A percentile compares a stretch with the other conserved stretches of the same genome.
These are phyloP conservation scores for Triplophysa dalaica DNA, from an alignment of 2,113 vertebrate genomes.

Conservation along the genomic window DNA sequence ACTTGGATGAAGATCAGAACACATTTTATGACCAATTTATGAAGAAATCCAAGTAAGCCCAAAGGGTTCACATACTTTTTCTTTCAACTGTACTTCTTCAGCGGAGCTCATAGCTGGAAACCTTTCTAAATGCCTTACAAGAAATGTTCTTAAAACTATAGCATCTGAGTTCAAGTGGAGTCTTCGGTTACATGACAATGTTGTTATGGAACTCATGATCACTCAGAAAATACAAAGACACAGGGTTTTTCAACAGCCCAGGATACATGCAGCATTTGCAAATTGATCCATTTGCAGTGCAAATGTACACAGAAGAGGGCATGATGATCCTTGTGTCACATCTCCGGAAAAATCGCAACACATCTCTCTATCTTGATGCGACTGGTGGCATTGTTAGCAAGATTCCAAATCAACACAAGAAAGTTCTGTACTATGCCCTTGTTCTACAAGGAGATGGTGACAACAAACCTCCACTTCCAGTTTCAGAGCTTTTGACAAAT, in stretches of 20 bases:
- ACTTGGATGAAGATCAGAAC: no score
- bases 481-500: slow-evolving; percentile 7
- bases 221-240: slow-evolving; percentile 8
- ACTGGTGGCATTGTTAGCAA: slow-evolving; percentile 10
- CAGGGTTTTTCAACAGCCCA: not conserved
- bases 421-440: not conserved
- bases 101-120: slow-evolving; percentile 7
- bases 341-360: not conserved
- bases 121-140: slow-evolving; percentile 1
- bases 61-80: no score
- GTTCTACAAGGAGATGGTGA: not conserved
- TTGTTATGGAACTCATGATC: not conserved
- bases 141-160: no score
- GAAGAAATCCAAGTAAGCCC: no score
- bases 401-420: slow-evolving; percentile 3
- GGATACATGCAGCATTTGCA: slow-evolving; percentile 27
- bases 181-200: slow-evolving; percentile 3
- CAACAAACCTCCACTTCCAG: not conserved
- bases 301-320: slow-evolving; percentile 5
- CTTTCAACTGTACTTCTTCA: no score
- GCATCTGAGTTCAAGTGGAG: not conserved
- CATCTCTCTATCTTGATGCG: not conserved
- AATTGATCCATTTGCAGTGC: slow-evolving; percentile 12
- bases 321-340: slow-evolving; percentile 1
- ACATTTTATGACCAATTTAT: no score